Evolutionary conservation across 2,888 invertebrate species (phyloP), one percentile per base, ranked within the genome.

Genomic region (Tiliacea aurago): DNA sequence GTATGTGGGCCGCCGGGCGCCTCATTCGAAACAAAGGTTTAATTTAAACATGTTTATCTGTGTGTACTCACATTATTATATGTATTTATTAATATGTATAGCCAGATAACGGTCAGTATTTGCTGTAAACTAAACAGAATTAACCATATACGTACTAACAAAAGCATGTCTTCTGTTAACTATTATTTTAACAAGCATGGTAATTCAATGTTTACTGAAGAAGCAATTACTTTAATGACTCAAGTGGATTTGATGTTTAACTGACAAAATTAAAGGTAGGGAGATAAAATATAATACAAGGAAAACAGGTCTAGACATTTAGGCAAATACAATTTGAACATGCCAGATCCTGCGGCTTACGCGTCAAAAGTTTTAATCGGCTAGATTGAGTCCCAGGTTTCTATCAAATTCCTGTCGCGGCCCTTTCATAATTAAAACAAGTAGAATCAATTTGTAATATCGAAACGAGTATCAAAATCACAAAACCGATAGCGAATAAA

Each of bases 21-120:
- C 74, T 72, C 66, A 73, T 73, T 80, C 37, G 71, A 80, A 83
- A 87, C 86, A 87, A 84, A 83, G 74, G 84, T 73, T 81, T 83
- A 79, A 83, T 83, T 83, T 76, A 87, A 79, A 77, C 72, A 69
- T 74, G 72, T 84, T 80, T 85, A 78, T 86, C 79, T 76, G 47
- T 81, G 63, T 80, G 58, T 71, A 69, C 72, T 33, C 61, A 76
- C 59, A 76, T 76, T 64, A 75, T 47, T 66, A 51, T 73, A 69
- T 67, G 41, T 82, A 61, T 73, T 84, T 82, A 68, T 70, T 74
- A 64, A 77, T 82, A 76, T 78, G 58, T 72, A 59, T 71, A 68
- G 66, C 73, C 56, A 66, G 86, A 86, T 86, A 86, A 71, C 70
- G 77, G 79, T 64, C 79, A 78, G 66, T 65, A 69, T 74, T 64